Percentiles rank a stretch among this genome's conserved stretches.
Conservation (phyloP, 2,888 invertebrate genomes). For the Habrosyne pyritoides region DNA sequence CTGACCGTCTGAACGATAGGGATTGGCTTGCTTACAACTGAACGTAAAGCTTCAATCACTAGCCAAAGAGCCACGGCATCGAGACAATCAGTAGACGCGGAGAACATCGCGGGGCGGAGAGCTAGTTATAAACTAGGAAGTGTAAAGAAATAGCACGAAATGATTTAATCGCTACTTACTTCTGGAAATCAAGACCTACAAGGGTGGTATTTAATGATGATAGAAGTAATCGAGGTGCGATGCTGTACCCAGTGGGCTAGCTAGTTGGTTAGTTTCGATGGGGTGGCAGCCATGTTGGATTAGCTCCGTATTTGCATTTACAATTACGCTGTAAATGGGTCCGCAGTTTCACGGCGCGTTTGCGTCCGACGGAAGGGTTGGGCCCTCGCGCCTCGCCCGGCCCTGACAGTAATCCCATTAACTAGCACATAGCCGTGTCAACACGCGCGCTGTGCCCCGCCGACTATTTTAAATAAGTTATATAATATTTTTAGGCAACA, state of each 20-base stretch:
- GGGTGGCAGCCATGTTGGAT: constrained; percentile 55
- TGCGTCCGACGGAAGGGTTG: constrained; percentile 40
- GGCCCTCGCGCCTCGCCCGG: constrained; percentile 23
- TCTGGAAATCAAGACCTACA: too few relatives aligned
- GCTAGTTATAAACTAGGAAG: too few relatives aligned
- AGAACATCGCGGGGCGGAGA: too few relatives aligned
- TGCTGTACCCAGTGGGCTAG: background rate
- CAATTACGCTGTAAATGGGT: constrained; percentile 41
- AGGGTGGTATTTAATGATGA: background rate
- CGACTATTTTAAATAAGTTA: constrained; percentile 23
- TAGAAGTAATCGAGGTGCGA: background rate
- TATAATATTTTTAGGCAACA: background rate
- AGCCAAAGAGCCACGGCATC: too few relatives aligned
- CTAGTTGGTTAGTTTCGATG: constrained; percentile 18
- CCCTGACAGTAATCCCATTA: constrained; percentile 40
- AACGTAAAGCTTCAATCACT: too few relatives aligned
- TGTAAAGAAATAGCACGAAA: too few relatives aligned
- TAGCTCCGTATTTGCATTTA: constrained; percentile 69
- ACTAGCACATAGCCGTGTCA: constrained; percentile 33
- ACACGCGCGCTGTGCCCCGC: constrained; percentile 17
- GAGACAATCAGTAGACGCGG: too few relatives aligned
- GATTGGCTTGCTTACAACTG: too few relatives aligned
- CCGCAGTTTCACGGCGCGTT: constrained; percentile 37
- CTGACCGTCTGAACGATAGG: too few relatives aligned
- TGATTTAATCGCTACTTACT: too few relatives aligned